Evolutionary conservation across 1,140 invertebrate species (phyloP).

Genomic region (Platorchestia sp.): DNA sequence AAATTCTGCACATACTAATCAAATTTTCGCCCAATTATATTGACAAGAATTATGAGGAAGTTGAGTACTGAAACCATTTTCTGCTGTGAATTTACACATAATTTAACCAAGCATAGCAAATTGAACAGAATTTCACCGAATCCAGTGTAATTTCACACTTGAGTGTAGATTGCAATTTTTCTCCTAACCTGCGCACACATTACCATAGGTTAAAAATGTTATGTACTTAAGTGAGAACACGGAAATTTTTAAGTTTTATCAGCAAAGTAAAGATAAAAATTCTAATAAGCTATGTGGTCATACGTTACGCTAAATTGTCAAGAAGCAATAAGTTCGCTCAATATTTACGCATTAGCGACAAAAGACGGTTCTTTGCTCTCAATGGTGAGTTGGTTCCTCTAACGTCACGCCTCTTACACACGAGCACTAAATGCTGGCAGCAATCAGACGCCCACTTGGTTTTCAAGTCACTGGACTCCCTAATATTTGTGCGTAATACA

Average conservation of each 20-base stretch:
- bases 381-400: background rate
- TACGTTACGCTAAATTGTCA: background rate
- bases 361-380: background rate
- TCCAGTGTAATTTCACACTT: background rate
- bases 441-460: background rate
- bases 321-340: background rate
- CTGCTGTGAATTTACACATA: background rate
- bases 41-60: background rate
- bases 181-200: too few species aligned
- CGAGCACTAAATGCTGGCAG: background rate
- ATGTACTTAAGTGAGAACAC: background rate
- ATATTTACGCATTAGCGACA: background rate
- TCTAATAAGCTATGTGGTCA: background rate
- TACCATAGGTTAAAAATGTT: too few species aligned
- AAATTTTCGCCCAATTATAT: background rate
- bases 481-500: too few species aligned
- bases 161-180: background rate
- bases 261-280: background rate
- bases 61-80: background rate
- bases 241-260: background rate
- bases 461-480: background rate
- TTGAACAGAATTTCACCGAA: background rate
- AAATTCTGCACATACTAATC: background rate
- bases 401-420: background rate
- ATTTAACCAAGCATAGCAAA: background rate